These are phyloP conservation scores for Hydrozoanthus gracilis DNA, from an alignment of 92 coral and sea anemone genomes.

Conservation along the genomic window DNA sequence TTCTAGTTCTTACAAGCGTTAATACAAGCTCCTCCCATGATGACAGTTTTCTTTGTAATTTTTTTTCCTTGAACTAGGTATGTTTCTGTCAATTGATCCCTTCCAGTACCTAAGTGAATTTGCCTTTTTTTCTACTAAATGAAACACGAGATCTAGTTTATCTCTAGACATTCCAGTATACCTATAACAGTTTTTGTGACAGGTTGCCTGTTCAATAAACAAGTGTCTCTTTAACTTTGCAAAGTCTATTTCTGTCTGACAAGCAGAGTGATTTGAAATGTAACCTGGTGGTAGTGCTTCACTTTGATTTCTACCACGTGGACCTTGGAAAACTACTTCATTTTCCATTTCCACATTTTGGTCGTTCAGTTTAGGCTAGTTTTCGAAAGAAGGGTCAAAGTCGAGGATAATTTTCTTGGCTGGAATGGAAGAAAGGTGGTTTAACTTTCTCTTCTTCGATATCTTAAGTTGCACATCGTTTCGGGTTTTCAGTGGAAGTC, in stretches of 20 bases:
- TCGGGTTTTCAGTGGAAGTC: constrained; percentile 57
- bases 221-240: constrained; percentile 50
- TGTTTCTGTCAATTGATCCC: constrained; percentile 49
- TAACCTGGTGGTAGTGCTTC: background rate
- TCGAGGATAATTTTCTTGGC: constrained; percentile 1
- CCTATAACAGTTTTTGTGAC: constrained; percentile 54
- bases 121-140: constrained; percentile 42
- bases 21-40: constrained; percentile 51
- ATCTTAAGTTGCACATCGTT: background rate
- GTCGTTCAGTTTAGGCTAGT: background rate
- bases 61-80: constrained; percentile 19
- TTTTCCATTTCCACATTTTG: background rate
- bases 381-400: background rate
- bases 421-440: constrained; percentile 8
- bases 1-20: constrained; percentile 61
- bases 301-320: background rate
- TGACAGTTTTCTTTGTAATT: constrained; percentile 1
- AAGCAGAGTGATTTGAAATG: background rate
- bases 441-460: constrained; percentile 30
- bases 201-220: constrained; percentile 62
- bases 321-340: background rate
- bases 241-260: constrained; percentile 48
- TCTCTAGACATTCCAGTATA: constrained; percentile 41
- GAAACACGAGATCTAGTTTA: constrained; percentile 31
- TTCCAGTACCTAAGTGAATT: constrained; percentile 44